These are phyloP conservation scores for Raphicerus campestris DNA, from an alignment of 2,113 vertebrate genomes.

Conservation along the genomic window DNA sequence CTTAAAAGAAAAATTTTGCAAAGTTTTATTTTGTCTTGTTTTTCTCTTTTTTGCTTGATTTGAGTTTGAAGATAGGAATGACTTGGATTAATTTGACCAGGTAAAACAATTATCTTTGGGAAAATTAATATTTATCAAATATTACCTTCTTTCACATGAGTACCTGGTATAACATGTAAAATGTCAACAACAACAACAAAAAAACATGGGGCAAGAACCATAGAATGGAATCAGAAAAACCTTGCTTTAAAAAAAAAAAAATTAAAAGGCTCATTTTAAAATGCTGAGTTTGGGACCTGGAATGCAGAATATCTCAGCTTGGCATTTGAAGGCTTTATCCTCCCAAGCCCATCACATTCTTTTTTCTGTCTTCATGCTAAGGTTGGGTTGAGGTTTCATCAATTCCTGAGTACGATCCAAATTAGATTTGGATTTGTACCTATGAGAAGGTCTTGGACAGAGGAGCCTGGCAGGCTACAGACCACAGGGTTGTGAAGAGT, in stretches of 20 bases:
- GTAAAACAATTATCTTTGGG: not conserved
- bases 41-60: not conserved
- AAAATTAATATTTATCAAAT: conserved; percentile 31
- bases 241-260: not conserved
- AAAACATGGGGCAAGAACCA: not conserved
- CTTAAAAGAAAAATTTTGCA: not conserved
- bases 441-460: not conserved
- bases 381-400: not conserved
- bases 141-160: not conserved
- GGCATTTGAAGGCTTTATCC: not conserved
- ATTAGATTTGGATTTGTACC: not conserved
- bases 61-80: not conserved
- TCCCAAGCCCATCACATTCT: not conserved
- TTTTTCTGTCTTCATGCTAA: not conserved
- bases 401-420: not conserved
- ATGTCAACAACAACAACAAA: not conserved
- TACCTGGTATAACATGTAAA: not conserved
- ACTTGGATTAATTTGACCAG: not conserved
- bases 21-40: not conserved
- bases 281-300: not conserved
- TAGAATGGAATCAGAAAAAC: not conserved
- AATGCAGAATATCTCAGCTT: conserved; percentile 26
- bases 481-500: not conserved
- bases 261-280: conserved; percentile 17
- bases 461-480: not conserved